phyloP scores from a whole-genome alignment of 1,140 invertebrate genomes.

The Achroia grisella region DNA sequence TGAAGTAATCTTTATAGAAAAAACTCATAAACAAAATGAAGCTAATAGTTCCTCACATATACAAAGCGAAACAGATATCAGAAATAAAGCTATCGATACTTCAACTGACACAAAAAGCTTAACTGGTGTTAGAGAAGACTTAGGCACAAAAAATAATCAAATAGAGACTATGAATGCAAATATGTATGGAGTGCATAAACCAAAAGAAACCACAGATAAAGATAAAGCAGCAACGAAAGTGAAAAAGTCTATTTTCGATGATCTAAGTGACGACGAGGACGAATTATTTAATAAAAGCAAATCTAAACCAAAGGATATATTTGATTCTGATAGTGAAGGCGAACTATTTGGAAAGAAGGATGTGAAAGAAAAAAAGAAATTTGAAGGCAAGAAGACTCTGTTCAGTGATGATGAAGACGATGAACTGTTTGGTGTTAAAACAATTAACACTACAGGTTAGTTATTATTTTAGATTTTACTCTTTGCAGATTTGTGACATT shows the following conservation, averaged over 20 bases:
- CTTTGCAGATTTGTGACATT: too few species aligned
- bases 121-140: too few species aligned
- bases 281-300: slow-evolving; percentile 33
- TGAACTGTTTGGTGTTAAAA: slow-evolving; percentile 41
- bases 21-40: too few species aligned
- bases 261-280: slow-evolving; percentile 37
- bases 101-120: too few species aligned
- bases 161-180: too few species aligned
- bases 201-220: neutral
- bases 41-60: too few species aligned
- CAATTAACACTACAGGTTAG: slow-evolving; percentile 17
- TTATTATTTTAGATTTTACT: neutral
- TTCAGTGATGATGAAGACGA: slow-evolving; percentile 48
- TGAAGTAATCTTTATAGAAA: too few species aligned
- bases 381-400: slow-evolving; percentile 30
- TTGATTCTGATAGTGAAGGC: slow-evolving; percentile 35
- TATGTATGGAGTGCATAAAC: too few species aligned
- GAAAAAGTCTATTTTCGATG: slow-evolving; percentile 30
- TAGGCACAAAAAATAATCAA: too few species aligned
- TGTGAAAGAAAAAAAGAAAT: slow-evolving; percentile 10
- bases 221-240: neutral
- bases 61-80: too few species aligned
- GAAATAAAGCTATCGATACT: too few species aligned
- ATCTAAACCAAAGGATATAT: slow-evolving; percentile 18
- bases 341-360: slow-evolving; percentile 25